A percentile compares a stretch with the other conserved stretches of the same genome.
These are phyloP conservation scores for Monoplex corrugatus DNA, from an alignment of 2,888 invertebrate species.

Conservation along the genomic window DNA sequence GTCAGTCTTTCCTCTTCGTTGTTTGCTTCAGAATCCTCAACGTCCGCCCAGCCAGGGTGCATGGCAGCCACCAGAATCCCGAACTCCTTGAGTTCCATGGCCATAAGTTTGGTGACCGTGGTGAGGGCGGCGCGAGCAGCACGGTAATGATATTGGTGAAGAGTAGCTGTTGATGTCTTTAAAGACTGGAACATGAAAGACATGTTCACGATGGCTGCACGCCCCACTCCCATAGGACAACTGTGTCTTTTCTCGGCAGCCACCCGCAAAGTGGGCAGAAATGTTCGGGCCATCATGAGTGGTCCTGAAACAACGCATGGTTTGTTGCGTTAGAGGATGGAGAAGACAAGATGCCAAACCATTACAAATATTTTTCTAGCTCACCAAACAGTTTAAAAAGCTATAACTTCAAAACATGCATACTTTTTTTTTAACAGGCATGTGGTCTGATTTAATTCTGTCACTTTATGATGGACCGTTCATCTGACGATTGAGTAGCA, in stretches of 20 bases:
- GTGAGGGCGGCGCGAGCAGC: background rate
- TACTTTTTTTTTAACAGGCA: too few relatives aligned
- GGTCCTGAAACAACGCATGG: background rate
- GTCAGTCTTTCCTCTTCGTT: background rate
- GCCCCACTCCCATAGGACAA: background rate
- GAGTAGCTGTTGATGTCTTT: background rate
- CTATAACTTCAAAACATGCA: too few relatives aligned
- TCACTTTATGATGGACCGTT: background rate
- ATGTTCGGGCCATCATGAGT: background rate
- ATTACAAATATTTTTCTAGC: too few relatives aligned
- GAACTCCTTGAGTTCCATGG: background rate
- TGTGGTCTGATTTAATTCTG: background rate
- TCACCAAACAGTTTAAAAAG: too few relatives aligned
- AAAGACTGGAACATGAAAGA: background rate
- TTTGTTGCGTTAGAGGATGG: too few relatives aligned
- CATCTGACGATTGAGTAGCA: background rate
- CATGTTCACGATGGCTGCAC: slow-evolving; percentile 4
- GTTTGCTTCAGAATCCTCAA: background rate
- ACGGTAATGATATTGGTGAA: background rate
- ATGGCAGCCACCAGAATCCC: background rate
- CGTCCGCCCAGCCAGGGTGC: background rate
- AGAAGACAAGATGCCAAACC: too few relatives aligned
- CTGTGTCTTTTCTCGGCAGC: background rate
- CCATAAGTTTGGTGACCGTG: background rate
- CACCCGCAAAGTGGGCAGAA: background rate